Conservation (phyloP, 1,140 invertebrate species). For the Psilanteris sp. region DNA sequence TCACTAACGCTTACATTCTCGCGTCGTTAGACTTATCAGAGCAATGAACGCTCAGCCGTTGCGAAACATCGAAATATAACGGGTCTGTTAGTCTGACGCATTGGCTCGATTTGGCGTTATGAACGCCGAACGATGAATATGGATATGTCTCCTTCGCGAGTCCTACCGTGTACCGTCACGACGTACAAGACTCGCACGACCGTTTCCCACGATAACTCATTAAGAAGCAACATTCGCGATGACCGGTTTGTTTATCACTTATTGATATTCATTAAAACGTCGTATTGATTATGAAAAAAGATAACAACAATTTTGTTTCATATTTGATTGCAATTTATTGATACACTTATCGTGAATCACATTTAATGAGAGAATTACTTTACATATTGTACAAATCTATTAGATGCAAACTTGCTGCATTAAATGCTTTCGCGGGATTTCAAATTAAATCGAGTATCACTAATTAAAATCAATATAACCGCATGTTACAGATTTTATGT, state of each 20-base stretch:
- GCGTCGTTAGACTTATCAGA: constrained; percentile 57
- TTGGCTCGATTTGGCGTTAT: constrained; percentile 60
- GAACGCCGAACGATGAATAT: constrained; percentile 70
- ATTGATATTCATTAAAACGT: constrained; percentile 53
- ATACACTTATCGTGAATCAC: constrained; percentile 32
- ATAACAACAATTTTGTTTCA: constrained; percentile 34
- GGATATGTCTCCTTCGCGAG: constrained; percentile 69
- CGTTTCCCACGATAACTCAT: constrained; percentile 60
- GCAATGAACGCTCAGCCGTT: constrained; percentile 56
- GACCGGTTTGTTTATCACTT: constrained; percentile 54
- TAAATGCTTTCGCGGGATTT: constrained; percentile 17
- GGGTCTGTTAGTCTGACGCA: constrained; percentile 61
- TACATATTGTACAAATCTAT: constrained; percentile 33
- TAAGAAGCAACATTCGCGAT: constrained; percentile 43
- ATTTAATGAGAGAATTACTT: constrained; percentile 29
- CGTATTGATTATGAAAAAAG: constrained; percentile 40
- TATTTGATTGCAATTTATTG: constrained; percentile 50
- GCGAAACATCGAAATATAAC: constrained; percentile 64
- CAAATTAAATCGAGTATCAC: constrained; percentile 13
- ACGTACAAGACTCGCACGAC: constrained; percentile 56
- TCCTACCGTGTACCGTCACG: constrained; percentile 55
- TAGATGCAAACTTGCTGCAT: constrained; percentile 10
- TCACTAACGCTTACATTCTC: constrained; percentile 52
- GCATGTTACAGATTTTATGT: constrained; percentile 11
- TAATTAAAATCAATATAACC: constrained; percentile 37